Evolutionary conservation across 1,140 invertebrate species (phyloP), one percentile per base, ranked within the genome.

Genomic region (Globodera ellingtonae): DNA sequence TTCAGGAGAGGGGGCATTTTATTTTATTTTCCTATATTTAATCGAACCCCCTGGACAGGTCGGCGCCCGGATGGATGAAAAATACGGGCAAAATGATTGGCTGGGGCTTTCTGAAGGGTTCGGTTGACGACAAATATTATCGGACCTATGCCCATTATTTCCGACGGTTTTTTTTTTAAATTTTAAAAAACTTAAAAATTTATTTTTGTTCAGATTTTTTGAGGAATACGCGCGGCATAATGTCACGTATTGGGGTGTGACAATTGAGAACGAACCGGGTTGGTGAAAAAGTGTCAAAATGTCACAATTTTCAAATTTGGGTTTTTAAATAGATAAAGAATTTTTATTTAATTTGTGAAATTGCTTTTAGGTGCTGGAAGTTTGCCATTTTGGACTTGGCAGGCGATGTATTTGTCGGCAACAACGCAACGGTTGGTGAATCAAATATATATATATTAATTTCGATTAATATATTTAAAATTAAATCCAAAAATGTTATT

Each of bases 41-140:
- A 52, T 52, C 13, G 15, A 52, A 52, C 52, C 6, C 52, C 15
- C 15, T 62, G 56, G 10, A 18, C 56, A 62, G 95, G 95, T 93
- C 93, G 77, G 92, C 95, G 0, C 96, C 96, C 0, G 89, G 91
- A 6, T 98, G 95, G 95, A 97, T 98, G 95, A 98, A 98, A 90
- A 93, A 93, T 0, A 94, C 94, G 84, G 90, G 93, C 46, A 90
- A 89, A 72, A 83, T 85, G 82, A 90, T 89, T 79, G 92, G 92
- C 18, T 85, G 89, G 46, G 92, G 92, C 2, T 83, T 83, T 21
- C 87, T 97, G 1, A 92, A 92, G 81, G 89, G 90, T 2, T 90
- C 88, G 72, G 85, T 90, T 21, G 90, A 90, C 52, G 91, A 90
- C 15, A 80, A 93, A 75, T 94, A 93, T 87, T 95, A 94, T 86